A percentile compares a stretch with the other conserved stretches of the same genome.
These are phyloP conservation scores for Siderastrea radians DNA, from an alignment of 92 coral and sea anemone genomes.

Conservation along the genomic window DNA sequence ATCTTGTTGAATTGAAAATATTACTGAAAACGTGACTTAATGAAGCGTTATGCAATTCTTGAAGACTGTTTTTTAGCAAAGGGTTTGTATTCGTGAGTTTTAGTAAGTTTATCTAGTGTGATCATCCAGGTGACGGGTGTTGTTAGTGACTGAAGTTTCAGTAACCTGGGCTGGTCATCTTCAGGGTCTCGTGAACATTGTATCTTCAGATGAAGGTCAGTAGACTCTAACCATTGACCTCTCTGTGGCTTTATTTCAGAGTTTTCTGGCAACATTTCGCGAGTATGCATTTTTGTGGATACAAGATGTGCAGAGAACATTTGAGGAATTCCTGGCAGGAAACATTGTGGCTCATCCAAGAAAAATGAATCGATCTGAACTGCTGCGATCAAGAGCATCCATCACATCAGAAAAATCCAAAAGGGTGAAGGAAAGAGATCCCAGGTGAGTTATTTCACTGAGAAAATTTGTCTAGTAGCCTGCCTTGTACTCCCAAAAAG, in stretches of 20 bases:
- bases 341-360: slow-evolving; percentile 98
- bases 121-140: no score
- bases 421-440: slow-evolving; percentile 76
- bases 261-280: slow-evolving; percentile 92
- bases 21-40: neutral
- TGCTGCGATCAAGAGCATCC: slow-evolving; percentile 92
- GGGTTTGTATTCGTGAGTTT: no score
- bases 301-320: slow-evolving; percentile 97
- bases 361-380: slow-evolving; percentile 96
- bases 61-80: no score
- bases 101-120: no score
- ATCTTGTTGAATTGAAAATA: no score
- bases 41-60: neutral
- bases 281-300: slow-evolving; percentile 99
- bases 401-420: slow-evolving; percentile 86
- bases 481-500: no score
- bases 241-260: slow-evolving; percentile 55
- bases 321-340: slow-evolving; percentile 95
- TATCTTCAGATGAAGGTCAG: no score
- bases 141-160: no score
- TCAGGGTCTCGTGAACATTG: no score
- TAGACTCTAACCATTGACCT: neutral
- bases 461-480: no score
- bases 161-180: no score
- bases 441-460: neutral